Percentiles rank a stretch among this genome's conserved stretches.
Conservation (phyloP, 1,140 invertebrate genomes). For the Palaemon carinicauda region DNA sequence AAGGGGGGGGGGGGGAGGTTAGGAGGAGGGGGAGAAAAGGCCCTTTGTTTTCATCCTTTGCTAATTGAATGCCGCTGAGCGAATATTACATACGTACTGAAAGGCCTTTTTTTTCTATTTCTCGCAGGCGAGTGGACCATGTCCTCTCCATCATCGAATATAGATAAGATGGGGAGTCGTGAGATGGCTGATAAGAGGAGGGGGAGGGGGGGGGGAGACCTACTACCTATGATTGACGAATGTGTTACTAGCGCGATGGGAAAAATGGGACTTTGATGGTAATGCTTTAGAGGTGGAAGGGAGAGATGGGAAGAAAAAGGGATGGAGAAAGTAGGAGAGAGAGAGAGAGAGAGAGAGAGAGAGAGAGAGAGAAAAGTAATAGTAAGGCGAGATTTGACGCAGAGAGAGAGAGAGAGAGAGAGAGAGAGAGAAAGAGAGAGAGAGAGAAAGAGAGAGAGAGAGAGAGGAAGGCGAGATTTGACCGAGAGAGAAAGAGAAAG, state of each 20-base stretch:
- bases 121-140: not conserved
- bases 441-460: too few relatives aligned
- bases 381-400: not conserved
- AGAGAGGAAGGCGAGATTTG: not conserved
- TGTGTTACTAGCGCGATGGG: not conserved
- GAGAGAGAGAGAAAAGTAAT: not conserved
- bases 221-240: constrained; percentile 26
- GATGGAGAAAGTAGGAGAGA: not conserved
- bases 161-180: constrained; percentile 12
- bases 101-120: not conserved
- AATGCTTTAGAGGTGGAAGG: not conserved
- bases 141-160: constrained; percentile 14
- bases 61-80: constrained; percentile 39
- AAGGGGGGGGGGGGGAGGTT: constrained; percentile 16
- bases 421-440: constrained; percentile 7
- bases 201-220: not conserved
- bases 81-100: not conserved
- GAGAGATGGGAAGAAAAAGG: not conserved
- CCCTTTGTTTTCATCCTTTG: constrained; percentile 47
- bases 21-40: constrained; percentile 18
- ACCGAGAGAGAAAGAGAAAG: not conserved
- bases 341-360: not conserved
- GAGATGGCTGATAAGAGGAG: too few relatives aligned
- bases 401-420: not conserved
- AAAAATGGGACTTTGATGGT: constrained; percentile 27